Percentiles rank a stretch among this genome's conserved stretches.
These are phyloP conservation scores for Mobula hypostoma DNA, from an alignment of 2,113 vertebrate genomes.

Conservation along the genomic window DNA sequence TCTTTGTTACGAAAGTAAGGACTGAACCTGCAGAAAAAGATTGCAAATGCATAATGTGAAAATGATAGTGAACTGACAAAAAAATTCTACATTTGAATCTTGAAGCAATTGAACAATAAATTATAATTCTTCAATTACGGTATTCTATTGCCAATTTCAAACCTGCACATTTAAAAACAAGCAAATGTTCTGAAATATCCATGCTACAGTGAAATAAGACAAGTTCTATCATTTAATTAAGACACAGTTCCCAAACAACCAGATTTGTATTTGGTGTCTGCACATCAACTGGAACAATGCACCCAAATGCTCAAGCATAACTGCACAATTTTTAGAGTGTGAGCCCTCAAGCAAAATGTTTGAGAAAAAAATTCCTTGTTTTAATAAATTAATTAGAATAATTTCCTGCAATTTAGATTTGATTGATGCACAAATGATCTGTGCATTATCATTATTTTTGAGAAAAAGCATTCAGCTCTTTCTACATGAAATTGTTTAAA, in stretches of 20 bases:
- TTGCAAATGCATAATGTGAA: constrained; percentile 32
- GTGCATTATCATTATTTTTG: neutral
- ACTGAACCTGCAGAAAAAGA: constrained; percentile 71
- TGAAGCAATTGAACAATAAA: no score
- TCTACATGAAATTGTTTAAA: neutral
- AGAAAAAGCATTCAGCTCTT: neutral
- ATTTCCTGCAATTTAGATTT: neutral
- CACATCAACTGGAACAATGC: neutral
- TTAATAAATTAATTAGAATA: neutral
- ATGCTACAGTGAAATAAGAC: neutral
- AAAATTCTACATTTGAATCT: neutral
- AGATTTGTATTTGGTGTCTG: neutral
- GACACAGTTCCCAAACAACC: neutral
- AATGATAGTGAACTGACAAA: neutral
- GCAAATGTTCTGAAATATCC: neutral
- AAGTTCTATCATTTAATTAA: neutral
- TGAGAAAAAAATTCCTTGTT: neutral
- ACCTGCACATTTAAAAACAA: neutral
- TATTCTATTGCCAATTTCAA: neutral
- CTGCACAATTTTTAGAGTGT: no score
- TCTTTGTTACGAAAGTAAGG: constrained; percentile 95
- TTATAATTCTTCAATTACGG: neutral
- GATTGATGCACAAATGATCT: neutral
- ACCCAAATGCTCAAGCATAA: neutral
- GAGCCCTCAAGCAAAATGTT: neutral